phyloP scores from a whole-genome alignment of 1,140 invertebrate species.

The Pseudomyrmex flavicornis region DNA sequence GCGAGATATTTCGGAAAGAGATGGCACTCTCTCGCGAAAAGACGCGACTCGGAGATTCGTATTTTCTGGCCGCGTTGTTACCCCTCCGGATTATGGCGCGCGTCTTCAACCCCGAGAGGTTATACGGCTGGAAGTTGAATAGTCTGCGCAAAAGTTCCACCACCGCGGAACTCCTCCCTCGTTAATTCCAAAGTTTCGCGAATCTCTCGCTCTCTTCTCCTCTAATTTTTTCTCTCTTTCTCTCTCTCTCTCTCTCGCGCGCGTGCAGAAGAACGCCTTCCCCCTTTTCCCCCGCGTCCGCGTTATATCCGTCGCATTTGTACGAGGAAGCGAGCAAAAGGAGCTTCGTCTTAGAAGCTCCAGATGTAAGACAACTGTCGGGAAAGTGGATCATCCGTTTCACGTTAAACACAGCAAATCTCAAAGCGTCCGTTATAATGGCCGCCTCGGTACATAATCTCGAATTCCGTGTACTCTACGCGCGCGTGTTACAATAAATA shows the following conservation, averaged over 20 bases:
- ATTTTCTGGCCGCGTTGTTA: conserved; percentile 72
- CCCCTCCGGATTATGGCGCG: conserved; percentile 69
- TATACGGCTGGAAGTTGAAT: conserved; percentile 73
- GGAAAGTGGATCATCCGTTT: conserved; percentile 63
- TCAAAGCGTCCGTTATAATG: background rate
- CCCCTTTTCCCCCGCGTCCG: background rate
- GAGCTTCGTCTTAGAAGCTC: conserved; percentile 45
- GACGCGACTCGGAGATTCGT: conserved; percentile 12
- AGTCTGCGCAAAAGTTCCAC: conserved; percentile 71
- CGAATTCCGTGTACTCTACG: background rate
- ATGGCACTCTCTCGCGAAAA: conserved; percentile 14
- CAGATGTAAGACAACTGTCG: conserved; percentile 62
- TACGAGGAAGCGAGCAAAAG: conserved; percentile 15
- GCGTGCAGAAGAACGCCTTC: background rate
- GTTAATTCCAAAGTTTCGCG: conserved; percentile 75
- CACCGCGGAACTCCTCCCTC: conserved; percentile 65
- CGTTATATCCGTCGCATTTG: conserved; percentile 47
- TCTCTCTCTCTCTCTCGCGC: too few species aligned
- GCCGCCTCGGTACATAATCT: background rate
- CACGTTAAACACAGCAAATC: conserved; percentile 29
- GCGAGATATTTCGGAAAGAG: conserved; percentile 34
- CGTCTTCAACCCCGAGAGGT: conserved; percentile 71
- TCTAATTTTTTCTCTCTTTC: background rate
- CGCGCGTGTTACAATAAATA: background rate
- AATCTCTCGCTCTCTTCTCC: conserved; percentile 62